Percentiles rank a stretch among this genome's conserved stretches.
Evolutionary conservation across 1,140 invertebrate genomes (phyloP).

Genomic region (Aphelinus certus): DNA sequence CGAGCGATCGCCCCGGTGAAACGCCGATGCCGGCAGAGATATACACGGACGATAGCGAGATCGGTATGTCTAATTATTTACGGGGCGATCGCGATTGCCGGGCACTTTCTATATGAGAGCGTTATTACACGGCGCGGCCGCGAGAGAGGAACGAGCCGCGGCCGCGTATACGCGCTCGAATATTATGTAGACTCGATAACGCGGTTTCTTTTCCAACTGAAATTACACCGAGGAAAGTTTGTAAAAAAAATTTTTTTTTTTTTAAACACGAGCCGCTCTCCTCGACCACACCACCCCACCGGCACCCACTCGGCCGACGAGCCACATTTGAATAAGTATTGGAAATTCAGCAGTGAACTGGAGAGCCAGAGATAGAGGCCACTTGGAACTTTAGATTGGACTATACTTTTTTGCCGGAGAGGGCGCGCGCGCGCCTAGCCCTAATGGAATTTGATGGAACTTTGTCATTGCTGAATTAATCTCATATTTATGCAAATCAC

Average conservation of each 20-base stretch:
- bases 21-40: slow-evolving; percentile 10
- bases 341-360: slow-evolving; percentile 7
- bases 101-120: background rate
- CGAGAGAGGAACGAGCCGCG: background rate
- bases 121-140: background rate
- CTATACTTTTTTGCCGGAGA: background rate
- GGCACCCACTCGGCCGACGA: too few species aligned
- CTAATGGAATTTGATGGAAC: slow-evolving; percentile 33
- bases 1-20: background rate
- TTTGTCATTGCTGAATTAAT: slow-evolving; percentile 34
- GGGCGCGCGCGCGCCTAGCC: background rate
- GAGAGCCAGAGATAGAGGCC: background rate
- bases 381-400: slow-evolving; percentile 38
- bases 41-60: background rate
- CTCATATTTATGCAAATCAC: slow-evolving; percentile 37
- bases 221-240: slow-evolving; percentile 18
- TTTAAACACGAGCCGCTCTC: slow-evolving; percentile 4
- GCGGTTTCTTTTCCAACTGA: background rate
- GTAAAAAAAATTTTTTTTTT: background rate
- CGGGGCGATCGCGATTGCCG: background rate
- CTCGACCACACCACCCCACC: too few species aligned
- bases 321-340: slow-evolving; percentile 28
- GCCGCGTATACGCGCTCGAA: background rate
- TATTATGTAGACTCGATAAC: slow-evolving; percentile 22
- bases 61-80: slow-evolving; percentile 25